Percentiles rank a stretch among this genome's conserved stretches.
These are phyloP conservation scores for Tetrao urogallus DNA, from an alignment of 2,113 vertebrate genomes.

Conservation along the genomic window DNA sequence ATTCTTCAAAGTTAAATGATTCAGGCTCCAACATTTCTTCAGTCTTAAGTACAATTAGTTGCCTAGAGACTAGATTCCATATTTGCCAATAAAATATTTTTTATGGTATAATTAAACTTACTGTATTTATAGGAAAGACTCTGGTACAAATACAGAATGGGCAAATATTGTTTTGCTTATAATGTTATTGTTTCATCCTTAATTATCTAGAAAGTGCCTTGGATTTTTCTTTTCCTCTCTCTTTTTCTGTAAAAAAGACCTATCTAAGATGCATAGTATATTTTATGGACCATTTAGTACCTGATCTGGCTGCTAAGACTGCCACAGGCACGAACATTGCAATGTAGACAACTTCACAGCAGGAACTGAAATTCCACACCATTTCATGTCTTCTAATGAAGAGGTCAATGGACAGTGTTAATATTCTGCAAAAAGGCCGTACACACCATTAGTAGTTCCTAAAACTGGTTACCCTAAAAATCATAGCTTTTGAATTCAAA, in stretches of 20 bases:
- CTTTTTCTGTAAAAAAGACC: not conserved
- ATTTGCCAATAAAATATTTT: not conserved
- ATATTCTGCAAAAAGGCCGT: slow-evolving; percentile 1
- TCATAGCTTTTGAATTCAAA: not conserved
- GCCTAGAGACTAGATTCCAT: not conserved
- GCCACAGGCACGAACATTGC: not conserved
- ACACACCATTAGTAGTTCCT: slow-evolving; percentile 8
- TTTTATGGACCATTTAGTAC: slow-evolving; percentile 45
- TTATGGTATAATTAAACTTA: not conserved
- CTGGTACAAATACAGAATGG: not conserved
- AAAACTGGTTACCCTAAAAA: not conserved
- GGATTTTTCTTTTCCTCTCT: not conserved
- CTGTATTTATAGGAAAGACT: not conserved
- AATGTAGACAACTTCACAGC: slow-evolving; percentile 22
- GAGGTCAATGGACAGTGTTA: not conserved
- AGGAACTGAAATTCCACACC: slow-evolving; percentile 19
- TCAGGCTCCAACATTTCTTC: not conserved
- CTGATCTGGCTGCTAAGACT: slow-evolving; percentile 9
- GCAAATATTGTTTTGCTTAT: not conserved
- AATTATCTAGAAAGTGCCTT: not conserved
- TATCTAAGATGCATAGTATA: not conserved
- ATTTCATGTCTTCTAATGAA: slow-evolving; percentile 31
- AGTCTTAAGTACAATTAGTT: not conserved
- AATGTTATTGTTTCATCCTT: not conserved
- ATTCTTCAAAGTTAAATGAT: not conserved